A percentile compares a stretch with the other conserved stretches of the same genome.
phyloP scores from a whole-genome alignment of 2,888 invertebrate species.

The Dolichopus griseipennis region DNA sequence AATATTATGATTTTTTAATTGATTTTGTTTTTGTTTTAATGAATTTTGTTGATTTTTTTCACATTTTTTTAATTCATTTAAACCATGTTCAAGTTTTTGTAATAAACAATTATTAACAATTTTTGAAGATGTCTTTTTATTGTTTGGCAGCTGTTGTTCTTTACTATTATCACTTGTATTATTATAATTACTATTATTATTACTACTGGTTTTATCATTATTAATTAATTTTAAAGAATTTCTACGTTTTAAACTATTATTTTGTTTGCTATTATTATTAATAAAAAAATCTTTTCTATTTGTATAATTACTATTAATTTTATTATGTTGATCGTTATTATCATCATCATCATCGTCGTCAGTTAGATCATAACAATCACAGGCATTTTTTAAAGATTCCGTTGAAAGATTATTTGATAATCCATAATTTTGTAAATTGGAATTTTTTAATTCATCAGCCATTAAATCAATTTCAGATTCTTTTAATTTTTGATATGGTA shows the following conservation, averaged over 20 bases:
- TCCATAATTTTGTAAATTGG: constrained; percentile 21
- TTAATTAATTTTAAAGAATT: not conserved
- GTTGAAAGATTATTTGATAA: constrained; percentile 35
- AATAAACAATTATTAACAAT: constrained; percentile 18
- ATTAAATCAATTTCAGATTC: constrained; percentile 9
- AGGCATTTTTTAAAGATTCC: constrained; percentile 36
- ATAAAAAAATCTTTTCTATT: not conserved
- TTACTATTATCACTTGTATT: not conserved
- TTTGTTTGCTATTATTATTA: too few relatives aligned
- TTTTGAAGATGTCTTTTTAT: not conserved
- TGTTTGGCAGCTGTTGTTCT: not conserved
- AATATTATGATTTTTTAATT: constrained; percentile 8
- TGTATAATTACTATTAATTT: not conserved
- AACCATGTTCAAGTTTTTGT: constrained; percentile 17
- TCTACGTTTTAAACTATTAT: not conserved
- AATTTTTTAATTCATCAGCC: not conserved
- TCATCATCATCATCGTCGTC: constrained; percentile 31
- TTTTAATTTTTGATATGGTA: constrained; percentile 19
- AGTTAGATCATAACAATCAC: constrained; percentile 31
- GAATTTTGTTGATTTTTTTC: constrained; percentile 12
- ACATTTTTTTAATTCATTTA: constrained; percentile 5
- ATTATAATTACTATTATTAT: not conserved
- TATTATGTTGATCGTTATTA: not conserved
- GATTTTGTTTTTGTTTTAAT: constrained; percentile 2
- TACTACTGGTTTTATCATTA: not conserved